phyloP scores from a whole-genome alignment of 2,113 vertebrate species.

The Tragelaphus scriptus region DNA sequence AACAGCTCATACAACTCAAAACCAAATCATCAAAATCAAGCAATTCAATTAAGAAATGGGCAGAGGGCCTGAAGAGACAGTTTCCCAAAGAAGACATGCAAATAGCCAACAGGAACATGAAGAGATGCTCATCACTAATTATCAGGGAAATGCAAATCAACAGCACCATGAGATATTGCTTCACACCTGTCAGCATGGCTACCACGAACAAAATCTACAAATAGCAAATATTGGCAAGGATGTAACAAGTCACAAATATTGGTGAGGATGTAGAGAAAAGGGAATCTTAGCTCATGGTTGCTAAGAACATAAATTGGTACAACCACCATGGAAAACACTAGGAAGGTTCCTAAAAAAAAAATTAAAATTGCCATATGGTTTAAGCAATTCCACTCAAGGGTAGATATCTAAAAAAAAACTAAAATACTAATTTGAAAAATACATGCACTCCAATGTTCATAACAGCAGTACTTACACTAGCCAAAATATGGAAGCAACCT shows the following conservation, averaged over 20 bases:
- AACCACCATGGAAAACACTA: not conserved
- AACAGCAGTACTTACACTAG: not conserved
- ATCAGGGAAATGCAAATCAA: not conserved
- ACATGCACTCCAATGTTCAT: not conserved
- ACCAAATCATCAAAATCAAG: not conserved
- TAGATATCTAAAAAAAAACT: not conserved
- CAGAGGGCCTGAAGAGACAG: not conserved
- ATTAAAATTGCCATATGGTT: not conserved
- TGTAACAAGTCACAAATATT: not conserved
- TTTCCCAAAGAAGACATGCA: not conserved
- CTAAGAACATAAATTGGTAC: not conserved
- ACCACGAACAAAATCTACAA: not conserved
- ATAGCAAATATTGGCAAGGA: not conserved
- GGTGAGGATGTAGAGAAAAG: not conserved
- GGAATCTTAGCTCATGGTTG: not conserved
- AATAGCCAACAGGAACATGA: not conserved
- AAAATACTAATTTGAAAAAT: not conserved
- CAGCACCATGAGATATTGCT: not conserved
- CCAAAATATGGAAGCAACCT: not conserved
- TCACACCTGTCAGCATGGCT: not conserved
- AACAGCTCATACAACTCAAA: not conserved
- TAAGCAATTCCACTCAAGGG: not conserved
- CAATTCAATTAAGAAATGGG: not conserved
- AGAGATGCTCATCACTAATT: not conserved
- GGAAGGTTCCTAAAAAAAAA: not conserved